Conservation (phyloP, 2,888 invertebrate genomes). For the Cryptophagus acutangulus region DNA sequence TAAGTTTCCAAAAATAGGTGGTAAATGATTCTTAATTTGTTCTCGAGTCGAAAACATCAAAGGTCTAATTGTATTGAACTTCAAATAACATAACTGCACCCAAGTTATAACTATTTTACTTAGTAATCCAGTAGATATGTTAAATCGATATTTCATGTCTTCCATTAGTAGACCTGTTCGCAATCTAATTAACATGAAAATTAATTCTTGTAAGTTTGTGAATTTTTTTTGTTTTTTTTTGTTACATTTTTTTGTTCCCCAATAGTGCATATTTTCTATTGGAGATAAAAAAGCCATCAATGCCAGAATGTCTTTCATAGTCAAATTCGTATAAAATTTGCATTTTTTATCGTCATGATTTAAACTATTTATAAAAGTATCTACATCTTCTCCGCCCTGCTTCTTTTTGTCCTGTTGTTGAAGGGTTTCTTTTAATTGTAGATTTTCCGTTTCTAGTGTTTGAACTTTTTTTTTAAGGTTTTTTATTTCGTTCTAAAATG, state of each 20-base stretch:
- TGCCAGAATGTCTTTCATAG: not conserved
- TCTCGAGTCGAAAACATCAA: slow-evolving; percentile 15
- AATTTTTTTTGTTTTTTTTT: not conserved
- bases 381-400: too few relatives aligned
- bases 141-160: slow-evolving; percentile 12
- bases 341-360: too few relatives aligned
- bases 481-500: too few relatives aligned
- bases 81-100: slow-evolving; percentile 17
- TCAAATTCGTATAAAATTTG: not conserved
- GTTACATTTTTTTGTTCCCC: not conserved
- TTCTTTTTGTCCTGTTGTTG: too few relatives aligned
- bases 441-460: too few relatives aligned
- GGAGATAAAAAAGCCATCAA: too few relatives aligned
- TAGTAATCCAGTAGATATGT: slow-evolving; percentile 17
- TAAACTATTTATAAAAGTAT: too few relatives aligned
- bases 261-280: too few relatives aligned
- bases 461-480: too few relatives aligned
- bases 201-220: too few relatives aligned
- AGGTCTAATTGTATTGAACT: slow-evolving; percentile 20
- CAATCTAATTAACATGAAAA: slow-evolving; percentile 4
- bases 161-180: slow-evolving; percentile 7
- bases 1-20: slow-evolving; percentile 3
- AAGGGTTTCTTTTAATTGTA: too few relatives aligned
- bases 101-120: slow-evolving; percentile 18
- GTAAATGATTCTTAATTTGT: slow-evolving; percentile 12